Evolutionary conservation across 2,888 invertebrate species (phyloP), one percentile per base, ranked within the genome.

Genomic region (Steinernema hermaphroditum): DNA sequence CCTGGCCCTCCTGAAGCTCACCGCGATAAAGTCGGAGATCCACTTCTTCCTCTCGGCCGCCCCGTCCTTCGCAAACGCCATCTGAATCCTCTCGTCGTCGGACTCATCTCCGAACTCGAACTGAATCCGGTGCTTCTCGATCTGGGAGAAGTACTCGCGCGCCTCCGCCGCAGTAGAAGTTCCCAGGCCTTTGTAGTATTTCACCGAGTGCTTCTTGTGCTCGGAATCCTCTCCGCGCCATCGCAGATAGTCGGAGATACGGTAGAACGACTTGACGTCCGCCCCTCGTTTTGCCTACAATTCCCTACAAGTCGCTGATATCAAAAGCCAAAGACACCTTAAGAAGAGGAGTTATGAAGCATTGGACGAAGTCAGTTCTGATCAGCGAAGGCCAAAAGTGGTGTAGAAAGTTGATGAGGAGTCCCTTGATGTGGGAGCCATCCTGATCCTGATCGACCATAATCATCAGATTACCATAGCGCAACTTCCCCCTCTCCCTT

Each of bases 371-470:
- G 70, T 87, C 86, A 1, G 71, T 70, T 77, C 92, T 92, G 19
- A 98, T 87, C 57, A 98, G 88, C 76, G 93, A 92, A 0, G 97
- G 97, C 97, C 97, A 98, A 87, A 96, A 96, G 87, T 93, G 93
- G 88, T 97, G 97, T 78, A 98, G 92, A 85, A 98, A 97, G 89
- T 98, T 98, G 72, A 98, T 95, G 68, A 98, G 90, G 16, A 98
- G 89, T 1, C 97, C 97, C 89, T 97, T 97, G 82, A 98, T 98
- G 87, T 98, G 97, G 0, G 96, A 96, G 29, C 97, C 97, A 86
- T 98, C 97, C 88, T 96, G 96, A 92, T 89, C 89, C 86, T 88
- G 96, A 96, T 97, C 96, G 69, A 97, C 96, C 96, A 97, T 96
- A 77, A 97, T 96, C 96, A 97, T 96, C 50, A 96, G 89, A 89